Percentiles rank a stretch among this genome's conserved stretches.
Conservation (phyloP, 2,113 vertebrate species). For the Neopipo cinnamomea region DNA sequence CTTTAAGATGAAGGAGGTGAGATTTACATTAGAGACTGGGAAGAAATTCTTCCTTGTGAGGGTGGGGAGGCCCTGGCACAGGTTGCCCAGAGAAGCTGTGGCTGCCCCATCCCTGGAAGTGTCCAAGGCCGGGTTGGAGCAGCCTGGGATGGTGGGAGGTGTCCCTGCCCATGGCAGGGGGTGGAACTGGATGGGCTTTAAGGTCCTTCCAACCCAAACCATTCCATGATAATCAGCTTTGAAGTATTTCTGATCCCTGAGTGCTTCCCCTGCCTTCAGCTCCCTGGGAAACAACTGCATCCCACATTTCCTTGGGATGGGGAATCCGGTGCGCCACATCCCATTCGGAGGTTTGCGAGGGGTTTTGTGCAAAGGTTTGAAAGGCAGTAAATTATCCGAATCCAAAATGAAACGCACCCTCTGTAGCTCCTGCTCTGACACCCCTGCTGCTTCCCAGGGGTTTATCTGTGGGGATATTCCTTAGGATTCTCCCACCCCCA, state of each 20-base stretch:
- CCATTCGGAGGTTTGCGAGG: neutral
- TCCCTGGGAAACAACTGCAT: neutral
- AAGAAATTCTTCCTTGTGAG: neutral
- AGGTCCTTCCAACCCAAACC: neutral
- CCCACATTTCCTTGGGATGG: rapidly evolving
- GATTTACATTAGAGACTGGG: neutral
- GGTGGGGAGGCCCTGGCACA: neutral
- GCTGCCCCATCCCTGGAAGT: neutral
- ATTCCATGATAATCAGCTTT: neutral
- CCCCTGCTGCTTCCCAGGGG: neutral
- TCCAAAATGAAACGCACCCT: too few relatives aligned
- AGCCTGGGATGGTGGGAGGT: neutral
- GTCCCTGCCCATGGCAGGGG: neutral
- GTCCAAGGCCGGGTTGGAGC: neutral
- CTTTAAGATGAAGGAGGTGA: neutral
- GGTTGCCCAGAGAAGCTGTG: neutral
- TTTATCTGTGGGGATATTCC: neutral
- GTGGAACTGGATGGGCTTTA: neutral
- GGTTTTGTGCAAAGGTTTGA: neutral
- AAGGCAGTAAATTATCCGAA: neutral
- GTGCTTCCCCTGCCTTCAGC: too few relatives aligned
- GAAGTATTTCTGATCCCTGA: neutral
- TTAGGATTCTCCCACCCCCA: neutral
- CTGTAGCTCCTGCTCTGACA: neutral
- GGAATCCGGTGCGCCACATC: neutral